A percentile compares a stretch with the other conserved stretches of the same genome.
These are phyloP conservation scores for Lasioglossum pauxillum DNA, from an alignment of 2,888 invertebrate genomes.

Conservation along the genomic window DNA sequence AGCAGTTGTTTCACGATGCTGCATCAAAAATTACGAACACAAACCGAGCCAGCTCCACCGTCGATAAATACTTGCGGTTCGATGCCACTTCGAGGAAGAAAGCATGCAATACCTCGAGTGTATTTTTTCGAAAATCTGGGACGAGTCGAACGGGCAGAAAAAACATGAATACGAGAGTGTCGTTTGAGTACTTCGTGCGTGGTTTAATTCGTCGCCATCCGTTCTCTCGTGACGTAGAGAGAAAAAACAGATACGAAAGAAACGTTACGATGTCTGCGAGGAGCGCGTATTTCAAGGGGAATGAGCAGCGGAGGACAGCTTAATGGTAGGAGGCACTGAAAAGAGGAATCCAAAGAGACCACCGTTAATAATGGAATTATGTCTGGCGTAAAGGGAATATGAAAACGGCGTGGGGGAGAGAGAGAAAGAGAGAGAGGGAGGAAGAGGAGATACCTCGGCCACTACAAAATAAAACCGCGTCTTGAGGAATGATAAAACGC, in stretches of 20 bases:
- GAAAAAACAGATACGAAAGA: not conserved
- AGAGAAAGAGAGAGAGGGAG: not conserved
- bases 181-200: not conserved
- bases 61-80: not conserved
- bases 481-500: conserved; percentile 43
- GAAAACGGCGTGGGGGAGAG: not conserved
- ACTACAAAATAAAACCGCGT: conserved; percentile 29
- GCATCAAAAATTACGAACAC: not conserved
- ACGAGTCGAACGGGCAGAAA: not conserved
- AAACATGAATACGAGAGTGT: not conserved
- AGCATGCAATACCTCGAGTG: too few relatives aligned
- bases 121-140: not conserved
- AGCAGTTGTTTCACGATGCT: not conserved
- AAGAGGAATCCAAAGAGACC: conserved; percentile 26
- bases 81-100: not conserved
- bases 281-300: not conserved
- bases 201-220: not conserved
- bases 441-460: not conserved
- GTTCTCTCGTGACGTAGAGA: not conserved
- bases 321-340: conserved; percentile 21
- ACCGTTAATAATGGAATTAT: conserved; percentile 53
- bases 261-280: conserved; percentile 3
- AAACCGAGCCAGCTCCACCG: not conserved
- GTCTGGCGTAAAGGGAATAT: conserved; percentile 31
- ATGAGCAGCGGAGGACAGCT: not conserved